Conservation (phyloP, 2,797 vertebrate genomes). For the Betta splendens region DNA sequence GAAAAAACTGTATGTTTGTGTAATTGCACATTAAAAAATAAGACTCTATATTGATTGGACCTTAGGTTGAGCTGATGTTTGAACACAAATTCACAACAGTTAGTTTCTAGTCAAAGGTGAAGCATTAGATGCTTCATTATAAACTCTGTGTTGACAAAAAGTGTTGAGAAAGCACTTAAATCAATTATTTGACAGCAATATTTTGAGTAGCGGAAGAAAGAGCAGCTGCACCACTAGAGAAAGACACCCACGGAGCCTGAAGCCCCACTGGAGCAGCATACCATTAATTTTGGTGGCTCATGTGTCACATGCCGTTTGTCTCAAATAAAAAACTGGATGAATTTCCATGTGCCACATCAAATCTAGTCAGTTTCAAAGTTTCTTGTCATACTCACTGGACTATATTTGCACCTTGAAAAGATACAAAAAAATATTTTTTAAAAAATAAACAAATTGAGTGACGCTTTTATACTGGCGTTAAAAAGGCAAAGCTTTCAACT, state of each 20-base stretch:
- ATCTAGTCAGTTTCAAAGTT: conserved; percentile 12
- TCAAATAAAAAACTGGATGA: conserved; percentile 19
- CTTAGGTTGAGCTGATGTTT: background rate
- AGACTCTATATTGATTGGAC: too few species aligned
- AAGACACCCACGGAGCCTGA: conserved; percentile 28
- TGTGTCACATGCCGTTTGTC: conserved; percentile 36
- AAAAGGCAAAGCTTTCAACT: conserved; percentile 28
- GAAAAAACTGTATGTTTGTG: too few species aligned
- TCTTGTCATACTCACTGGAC: conserved; percentile 4
- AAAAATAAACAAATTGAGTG: background rate
- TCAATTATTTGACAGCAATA: conserved; percentile 54
- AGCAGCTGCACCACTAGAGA: conserved; percentile 42
- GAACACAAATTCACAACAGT: background rate
- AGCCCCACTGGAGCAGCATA: conserved; percentile 22
- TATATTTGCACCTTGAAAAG: too few species aligned
- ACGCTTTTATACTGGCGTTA: conserved; percentile 21
- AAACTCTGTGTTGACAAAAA: conserved; percentile 44
- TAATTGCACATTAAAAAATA: too few species aligned
- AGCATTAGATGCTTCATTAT: conserved; percentile 27
- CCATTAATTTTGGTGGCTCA: conserved; percentile 34
- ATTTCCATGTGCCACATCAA: conserved; percentile 39
- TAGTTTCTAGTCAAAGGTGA: background rate
- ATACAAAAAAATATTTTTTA: too few species aligned
- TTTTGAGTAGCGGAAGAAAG: conserved; percentile 50
- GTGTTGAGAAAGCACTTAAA: conserved; percentile 43